phyloP scores from a whole-genome alignment of 2,797 vertebrate species.

The Erethizon dorsatum region DNA sequence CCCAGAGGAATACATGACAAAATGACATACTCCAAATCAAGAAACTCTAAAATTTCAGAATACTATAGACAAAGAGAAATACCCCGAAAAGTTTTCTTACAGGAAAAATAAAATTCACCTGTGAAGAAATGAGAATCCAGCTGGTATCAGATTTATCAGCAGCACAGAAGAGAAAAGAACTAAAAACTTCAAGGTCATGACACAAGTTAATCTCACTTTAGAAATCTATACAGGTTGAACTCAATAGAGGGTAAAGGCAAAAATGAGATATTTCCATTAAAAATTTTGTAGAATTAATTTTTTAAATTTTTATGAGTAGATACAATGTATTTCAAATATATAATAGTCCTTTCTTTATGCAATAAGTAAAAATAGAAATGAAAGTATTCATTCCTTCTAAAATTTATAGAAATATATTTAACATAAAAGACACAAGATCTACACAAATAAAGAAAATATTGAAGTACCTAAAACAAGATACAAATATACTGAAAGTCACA shows the following conservation, averaged over 20 bases:
- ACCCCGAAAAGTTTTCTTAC: neutral
- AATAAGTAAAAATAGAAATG: neutral
- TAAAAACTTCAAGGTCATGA: neutral
- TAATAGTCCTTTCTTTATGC: neutral
- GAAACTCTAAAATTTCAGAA: neutral
- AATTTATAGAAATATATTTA: neutral
- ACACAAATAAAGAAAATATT: neutral
- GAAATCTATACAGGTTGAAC: conserved; percentile 1
- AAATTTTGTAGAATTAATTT: neutral
- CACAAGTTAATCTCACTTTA: neutral
- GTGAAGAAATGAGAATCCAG: neutral
- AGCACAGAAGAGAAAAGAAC: neutral
- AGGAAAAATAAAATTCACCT: conserved; percentile 24
- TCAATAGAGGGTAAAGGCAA: neutral
- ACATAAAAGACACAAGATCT: neutral
- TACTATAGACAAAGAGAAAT: neutral
- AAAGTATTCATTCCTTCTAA: conserved; percentile 43
- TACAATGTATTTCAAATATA: neutral
- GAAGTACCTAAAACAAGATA: conserved; percentile 29
- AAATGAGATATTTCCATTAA: conserved; percentile 6
- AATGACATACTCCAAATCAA: neutral
- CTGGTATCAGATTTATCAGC: neutral
- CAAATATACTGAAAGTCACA: neutral
- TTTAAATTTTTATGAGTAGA: neutral
- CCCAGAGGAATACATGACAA: neutral